A percentile compares a stretch with the other conserved stretches of the same genome.
phyloP scores from a whole-genome alignment of 2,113 vertebrate species.

The Azemiops feae region DNA sequence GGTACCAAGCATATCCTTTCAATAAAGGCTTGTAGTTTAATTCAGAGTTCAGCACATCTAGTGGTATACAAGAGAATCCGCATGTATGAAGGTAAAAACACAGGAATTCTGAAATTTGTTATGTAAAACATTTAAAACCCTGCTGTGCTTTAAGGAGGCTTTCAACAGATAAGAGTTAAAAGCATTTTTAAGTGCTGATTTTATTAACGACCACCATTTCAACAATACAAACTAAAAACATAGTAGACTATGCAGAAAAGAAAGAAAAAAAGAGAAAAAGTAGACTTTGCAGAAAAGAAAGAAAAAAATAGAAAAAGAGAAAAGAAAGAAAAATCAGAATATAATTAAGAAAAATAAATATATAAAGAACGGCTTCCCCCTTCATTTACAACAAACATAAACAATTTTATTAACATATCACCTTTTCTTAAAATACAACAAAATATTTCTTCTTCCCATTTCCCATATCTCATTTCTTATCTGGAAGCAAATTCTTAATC shows the following conservation, averaged over 20 bases:
- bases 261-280: not conserved
- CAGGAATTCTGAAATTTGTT: not conserved
- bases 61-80: not conserved
- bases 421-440: not conserved
- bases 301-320: not conserved
- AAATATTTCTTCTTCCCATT: not conserved
- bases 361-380: not conserved
- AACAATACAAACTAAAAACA: not conserved
- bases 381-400: not conserved
- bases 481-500: not conserved
- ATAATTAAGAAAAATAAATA: not conserved
- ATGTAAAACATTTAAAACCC: not conserved
- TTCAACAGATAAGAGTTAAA: not conserved
- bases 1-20: not conserved
- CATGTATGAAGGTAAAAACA: not conserved
- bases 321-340: not conserved
- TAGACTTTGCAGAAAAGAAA: not conserved
- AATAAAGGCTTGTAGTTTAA: not conserved
- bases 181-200: not conserved
- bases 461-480: not conserved
- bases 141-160: not conserved
- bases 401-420: not conserved
- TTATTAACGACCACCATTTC: not conserved
- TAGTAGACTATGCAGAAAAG: not conserved
- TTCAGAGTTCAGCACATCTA: not conserved